Base-by-base conservation (phyloP, 2,888 invertebrate species). In the Ypsolopha sequella region DNA sequence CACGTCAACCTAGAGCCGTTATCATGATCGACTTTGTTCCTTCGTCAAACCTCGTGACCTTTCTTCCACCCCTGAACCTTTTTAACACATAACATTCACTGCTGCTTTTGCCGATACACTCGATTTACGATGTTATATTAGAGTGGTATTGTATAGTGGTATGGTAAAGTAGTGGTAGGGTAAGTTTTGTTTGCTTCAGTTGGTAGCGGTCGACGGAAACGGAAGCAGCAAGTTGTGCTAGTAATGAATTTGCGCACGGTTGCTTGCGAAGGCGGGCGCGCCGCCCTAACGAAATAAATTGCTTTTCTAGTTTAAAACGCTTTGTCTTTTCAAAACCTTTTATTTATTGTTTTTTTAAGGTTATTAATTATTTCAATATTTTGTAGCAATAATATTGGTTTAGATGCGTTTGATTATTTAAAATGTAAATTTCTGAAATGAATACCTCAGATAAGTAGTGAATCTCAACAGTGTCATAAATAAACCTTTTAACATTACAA, bases 191-290 rank as follows among this genome's bases (percentile, higher is more conserved):
- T 47, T 47, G 35, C 36, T 35, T 24, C 9, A 10, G 50, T 7
- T 6, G 11, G 35, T 34, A 24, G 43, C 13, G 43, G 11, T 8
- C 9, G 35, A 36, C 74, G 84, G 81, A 82, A 81, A 73, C 84
- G 82, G 84, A 84, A 85, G 82, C 76, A 70, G 72, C 75, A 69
- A 75, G 70, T 80, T 76, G 73, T 76, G 70, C 69, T 70, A 63
- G 80, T 85, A 85, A 85, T 85, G 82, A 85, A 85, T 84, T 84
- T 76, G 81, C 80, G 48, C 43, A 38, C 52, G 49, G 48, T 33
- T 41, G 13, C 51, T 41, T 36, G 13, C 35, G 69, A 62, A 73
- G 80, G 81, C 72, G 76, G 78, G 71, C 73, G 78, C 24, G 50
- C 70, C 77, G 76, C 79, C 78, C 76, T 71, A 70, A 60, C 66